Percentiles rank a stretch among this genome's conserved stretches.
Evolutionary conservation across 1,140 invertebrate genomes (phyloP).

Genomic region (Pteromalus puparum): DNA sequence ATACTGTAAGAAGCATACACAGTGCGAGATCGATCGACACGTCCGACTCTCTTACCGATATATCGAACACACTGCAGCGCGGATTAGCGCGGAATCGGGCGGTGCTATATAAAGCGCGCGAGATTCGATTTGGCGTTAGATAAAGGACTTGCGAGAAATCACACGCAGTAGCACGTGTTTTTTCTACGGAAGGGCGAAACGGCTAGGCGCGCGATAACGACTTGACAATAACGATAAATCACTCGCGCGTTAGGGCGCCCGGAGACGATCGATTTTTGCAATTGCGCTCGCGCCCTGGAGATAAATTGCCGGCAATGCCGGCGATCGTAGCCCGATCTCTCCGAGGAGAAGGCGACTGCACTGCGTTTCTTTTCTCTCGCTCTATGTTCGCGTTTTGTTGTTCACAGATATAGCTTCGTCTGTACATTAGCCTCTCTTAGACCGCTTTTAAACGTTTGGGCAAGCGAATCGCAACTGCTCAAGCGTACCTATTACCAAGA

Average conservation of each 20-base stretch:
- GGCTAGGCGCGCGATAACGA: constrained; percentile 42
- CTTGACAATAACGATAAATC: constrained; percentile 64
- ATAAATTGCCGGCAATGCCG: constrained; percentile 59
- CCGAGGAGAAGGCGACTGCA: neutral
- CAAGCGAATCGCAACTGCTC: no score
- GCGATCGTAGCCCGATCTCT: constrained; percentile 53
- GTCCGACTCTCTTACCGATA: neutral
- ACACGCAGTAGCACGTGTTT: neutral
- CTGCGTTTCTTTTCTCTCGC: neutral
- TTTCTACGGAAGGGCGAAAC: constrained; percentile 30
- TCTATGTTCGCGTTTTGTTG: no score
- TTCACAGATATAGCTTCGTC: no score
- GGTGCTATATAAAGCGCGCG: neutral
- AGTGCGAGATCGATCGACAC: neutral
- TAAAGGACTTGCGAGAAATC: constrained; percentile 38
- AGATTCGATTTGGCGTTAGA: constrained; percentile 45
- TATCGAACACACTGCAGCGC: neutral
- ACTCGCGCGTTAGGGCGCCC: constrained; percentile 55
- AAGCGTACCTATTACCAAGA: no score
- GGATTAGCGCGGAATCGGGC: neutral
- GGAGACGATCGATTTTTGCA: constrained; percentile 48
- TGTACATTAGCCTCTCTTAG: no score
- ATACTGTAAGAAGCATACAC: no score
- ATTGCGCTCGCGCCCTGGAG: constrained; percentile 52
- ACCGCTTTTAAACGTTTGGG: no score